Conservation (phyloP, 1,140 invertebrate species). For the Gryllus bimaculatus region DNA sequence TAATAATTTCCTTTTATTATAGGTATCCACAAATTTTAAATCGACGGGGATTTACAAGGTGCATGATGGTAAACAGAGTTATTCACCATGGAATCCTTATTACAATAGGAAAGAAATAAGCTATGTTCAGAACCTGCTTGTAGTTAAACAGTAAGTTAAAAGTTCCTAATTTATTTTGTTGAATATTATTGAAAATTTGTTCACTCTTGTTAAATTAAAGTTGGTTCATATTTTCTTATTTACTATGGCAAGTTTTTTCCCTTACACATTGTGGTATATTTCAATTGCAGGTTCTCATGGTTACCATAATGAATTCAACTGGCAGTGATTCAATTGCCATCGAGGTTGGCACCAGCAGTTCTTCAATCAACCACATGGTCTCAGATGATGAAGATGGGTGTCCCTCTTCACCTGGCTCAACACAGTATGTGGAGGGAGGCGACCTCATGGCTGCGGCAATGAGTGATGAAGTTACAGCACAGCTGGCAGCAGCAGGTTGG, state of each 20-base stretch:
- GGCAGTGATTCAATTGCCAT: slow-evolving; percentile 48
- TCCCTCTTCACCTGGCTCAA: slow-evolving; percentile 54
- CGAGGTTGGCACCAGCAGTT: slow-evolving; percentile 30
- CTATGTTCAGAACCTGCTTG: not conserved
- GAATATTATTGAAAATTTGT: too few species aligned
- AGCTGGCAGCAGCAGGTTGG: slow-evolving; percentile 85
- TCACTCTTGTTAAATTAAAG: too few species aligned
- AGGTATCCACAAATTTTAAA: not conserved
- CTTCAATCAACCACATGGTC: slow-evolving; percentile 31
- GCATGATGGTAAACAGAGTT: not conserved
- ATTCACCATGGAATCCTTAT: not conserved
- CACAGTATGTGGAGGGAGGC: slow-evolving; percentile 58
- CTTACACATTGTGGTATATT: too few species aligned
- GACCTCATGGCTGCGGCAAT: slow-evolving; percentile 70
- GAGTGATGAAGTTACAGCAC: slow-evolving; percentile 89
- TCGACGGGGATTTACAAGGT: not conserved
- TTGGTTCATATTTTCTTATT: not conserved
- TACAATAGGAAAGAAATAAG: not conserved
- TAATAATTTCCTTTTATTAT: not conserved
- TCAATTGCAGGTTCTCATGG: slow-evolving; percentile 26
- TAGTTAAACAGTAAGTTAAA: not conserved
- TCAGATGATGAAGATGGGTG: slow-evolving; percentile 70
- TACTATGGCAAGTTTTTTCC: not conserved
- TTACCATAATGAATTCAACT: slow-evolving; percentile 44
- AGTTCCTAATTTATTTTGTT: not conserved